Evolutionary conservation across 1,140 invertebrate genomes (phyloP).

Genomic region (Lamellibrachia luymesi): DNA sequence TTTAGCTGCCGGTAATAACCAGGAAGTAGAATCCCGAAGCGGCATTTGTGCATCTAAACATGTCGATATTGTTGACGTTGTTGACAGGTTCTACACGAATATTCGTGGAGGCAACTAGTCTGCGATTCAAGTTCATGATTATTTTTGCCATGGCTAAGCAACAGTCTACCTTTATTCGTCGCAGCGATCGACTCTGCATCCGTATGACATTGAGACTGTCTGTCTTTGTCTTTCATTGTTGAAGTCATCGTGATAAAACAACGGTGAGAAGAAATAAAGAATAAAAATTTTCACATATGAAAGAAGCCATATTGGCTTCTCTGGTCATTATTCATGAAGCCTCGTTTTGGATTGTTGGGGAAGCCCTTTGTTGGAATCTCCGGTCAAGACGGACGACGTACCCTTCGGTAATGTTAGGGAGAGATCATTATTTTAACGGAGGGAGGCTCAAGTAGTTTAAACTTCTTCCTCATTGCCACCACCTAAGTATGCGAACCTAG

Average conservation of each 20-base stretch:
- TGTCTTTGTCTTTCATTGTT: conserved; percentile 5
- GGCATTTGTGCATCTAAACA: not conserved
- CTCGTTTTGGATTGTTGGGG: not conserved
- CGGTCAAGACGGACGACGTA: not conserved
- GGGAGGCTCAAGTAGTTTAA: not conserved
- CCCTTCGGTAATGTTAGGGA: not conserved
- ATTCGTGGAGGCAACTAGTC: not conserved
- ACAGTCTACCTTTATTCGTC: not conserved
- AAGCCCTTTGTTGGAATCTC: conserved; percentile 4
- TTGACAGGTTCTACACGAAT: not conserved
- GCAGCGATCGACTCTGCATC: not conserved
- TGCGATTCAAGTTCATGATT: conserved; percentile 1
- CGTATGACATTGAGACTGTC: not conserved
- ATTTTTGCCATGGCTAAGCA: not conserved
- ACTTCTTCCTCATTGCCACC: too few species aligned
- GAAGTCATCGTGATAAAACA: conserved; percentile 5
- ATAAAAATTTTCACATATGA: not conserved
- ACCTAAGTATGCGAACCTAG: too few species aligned
- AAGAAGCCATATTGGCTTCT: conserved; percentile 4
- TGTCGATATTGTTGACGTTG: not conserved
- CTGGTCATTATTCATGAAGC: conserved; percentile 4
- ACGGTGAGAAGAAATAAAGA: not conserved
- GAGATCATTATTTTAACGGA: not conserved
- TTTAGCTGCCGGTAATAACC: not conserved
- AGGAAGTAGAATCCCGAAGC: not conserved